Evolutionary conservation across 2,113 vertebrate species (phyloP), one percentile per base, ranked within the genome.

Genomic region (Nanorana parkeri): DNA sequence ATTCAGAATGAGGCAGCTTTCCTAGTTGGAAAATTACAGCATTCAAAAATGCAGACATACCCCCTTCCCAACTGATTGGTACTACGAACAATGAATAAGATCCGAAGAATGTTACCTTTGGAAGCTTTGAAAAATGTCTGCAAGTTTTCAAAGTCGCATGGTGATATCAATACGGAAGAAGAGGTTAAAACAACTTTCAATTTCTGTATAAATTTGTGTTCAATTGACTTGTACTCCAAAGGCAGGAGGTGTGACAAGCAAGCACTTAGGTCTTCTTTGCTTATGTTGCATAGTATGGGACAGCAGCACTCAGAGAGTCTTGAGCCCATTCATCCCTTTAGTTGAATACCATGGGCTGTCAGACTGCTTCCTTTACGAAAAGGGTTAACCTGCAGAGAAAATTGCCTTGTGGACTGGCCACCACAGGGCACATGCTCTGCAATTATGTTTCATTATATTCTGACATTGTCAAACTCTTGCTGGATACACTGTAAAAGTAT

Each of bases 361-460:
- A 71, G 29, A 26, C 29, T 72, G 24, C 21, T 26, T 55, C 63
- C 23, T 75, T 47, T 21, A 7, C 23, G 6, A 68, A 82, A 82
- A 20, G 80, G 80, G 71, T 83, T 76, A 75, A 83, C 80, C 71
- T 67, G 54, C 32, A 29, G 72, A 24, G 80, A 76, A 67, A 83
- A 83, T 83, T 83, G 71, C 71, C 52, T 83, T 64, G 67, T 58
- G 63, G 71, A 76, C 80, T 60, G 80, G 79, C 51, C 58, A 81
- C 68, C 79, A 74, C 79, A 64, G 71, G 71, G 52, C 61, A 66
- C 52, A 60, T 20, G 73, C 63, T 64, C 65, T 76, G 64, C 80
- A 83, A 83, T 83, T 83, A 83, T 83, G 71, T 67, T 83, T 76
- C 72, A 83, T 76, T 83, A 76, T 83, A 68, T 47, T 76, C 71